phyloP scores from a whole-genome alignment of 1,140 invertebrate genomes.

The Drosophila pandora region DNA sequence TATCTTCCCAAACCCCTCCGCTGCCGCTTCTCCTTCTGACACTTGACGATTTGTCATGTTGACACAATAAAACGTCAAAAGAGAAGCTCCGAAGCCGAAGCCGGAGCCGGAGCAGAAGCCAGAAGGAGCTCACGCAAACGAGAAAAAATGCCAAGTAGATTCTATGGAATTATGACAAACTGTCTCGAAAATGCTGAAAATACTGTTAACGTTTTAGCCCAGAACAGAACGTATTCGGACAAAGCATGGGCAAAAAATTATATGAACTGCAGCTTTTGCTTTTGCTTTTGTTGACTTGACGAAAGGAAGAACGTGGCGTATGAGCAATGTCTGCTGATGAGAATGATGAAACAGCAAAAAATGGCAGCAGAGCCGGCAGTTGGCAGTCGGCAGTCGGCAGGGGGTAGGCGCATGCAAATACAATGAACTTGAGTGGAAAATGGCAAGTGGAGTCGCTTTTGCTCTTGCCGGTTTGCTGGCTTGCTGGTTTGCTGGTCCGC shows the following conservation, averaged over 20 bases:
- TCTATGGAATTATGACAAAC: slow-evolving; percentile 81
- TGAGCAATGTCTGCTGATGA: slow-evolving; percentile 80
- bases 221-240: slow-evolving; percentile 37
- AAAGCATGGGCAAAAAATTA: slow-evolving; percentile 39
- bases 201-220: slow-evolving; percentile 75
- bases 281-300: slow-evolving; percentile 70
- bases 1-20: neutral
- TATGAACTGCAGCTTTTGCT: slow-evolving; percentile 60
- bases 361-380: slow-evolving; percentile 25
- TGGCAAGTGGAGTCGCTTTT: slow-evolving; percentile 30
- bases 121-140: slow-evolving; percentile 14
- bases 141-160: slow-evolving; percentile 52
- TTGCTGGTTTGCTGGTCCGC: slow-evolving; percentile 26
- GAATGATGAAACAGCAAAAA: slow-evolving; percentile 82
- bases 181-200: slow-evolving; percentile 81
- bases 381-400: neutral
- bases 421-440: slow-evolving; percentile 70
- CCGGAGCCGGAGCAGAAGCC: neutral
- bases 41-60: slow-evolving; percentile 80
- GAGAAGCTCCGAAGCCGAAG: slow-evolving; percentile 20
- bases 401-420: slow-evolving; percentile 61
- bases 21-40: slow-evolving; percentile 40
- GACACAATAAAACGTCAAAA: slow-evolving; percentile 73
- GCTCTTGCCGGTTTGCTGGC: neutral
- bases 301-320: slow-evolving; percentile 67